These are phyloP conservation scores for Eilema griseolum DNA, from an alignment of 2,888 invertebrate genomes.

Conservation along the genomic window DNA sequence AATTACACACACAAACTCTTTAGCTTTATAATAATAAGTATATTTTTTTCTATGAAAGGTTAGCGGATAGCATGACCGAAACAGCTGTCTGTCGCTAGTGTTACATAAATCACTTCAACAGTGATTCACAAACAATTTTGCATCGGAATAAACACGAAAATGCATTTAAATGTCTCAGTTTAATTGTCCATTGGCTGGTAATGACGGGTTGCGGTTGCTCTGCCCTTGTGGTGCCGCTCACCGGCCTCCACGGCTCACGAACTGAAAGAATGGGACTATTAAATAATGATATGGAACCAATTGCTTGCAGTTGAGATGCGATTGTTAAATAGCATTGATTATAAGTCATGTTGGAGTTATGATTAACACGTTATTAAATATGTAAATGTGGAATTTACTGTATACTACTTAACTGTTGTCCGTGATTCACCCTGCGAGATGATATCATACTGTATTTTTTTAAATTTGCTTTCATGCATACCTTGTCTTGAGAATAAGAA, in stretches of 20 bases:
- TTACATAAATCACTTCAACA: background rate
- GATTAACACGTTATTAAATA: background rate
- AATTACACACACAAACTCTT: too few relatives aligned
- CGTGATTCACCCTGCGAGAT: too few relatives aligned
- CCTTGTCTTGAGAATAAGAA: too few relatives aligned
- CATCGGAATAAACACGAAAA: conserved; percentile 24
- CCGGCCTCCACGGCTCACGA: conserved; percentile 60
- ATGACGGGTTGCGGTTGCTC: conserved; percentile 45
- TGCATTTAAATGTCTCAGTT: conserved; percentile 32
- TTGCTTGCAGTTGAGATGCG: background rate
- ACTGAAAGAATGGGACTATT: conserved; percentile 34
- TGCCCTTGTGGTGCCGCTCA: conserved; percentile 58
- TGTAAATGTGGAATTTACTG: too few relatives aligned
- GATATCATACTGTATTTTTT: too few relatives aligned
- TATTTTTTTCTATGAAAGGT: too few relatives aligned
- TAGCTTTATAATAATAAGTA: too few relatives aligned
- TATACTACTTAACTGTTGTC: too few relatives aligned
- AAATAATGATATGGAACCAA: conserved; percentile 7
- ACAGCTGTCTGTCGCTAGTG: background rate
- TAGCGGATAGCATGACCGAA: too few relatives aligned
- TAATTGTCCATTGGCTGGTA: conserved; percentile 42
- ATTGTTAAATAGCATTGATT: background rate
- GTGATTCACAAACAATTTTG: conserved; percentile 8
- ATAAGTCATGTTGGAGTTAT: background rate
- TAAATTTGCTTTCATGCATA: too few relatives aligned